Conservation (phyloP, 2,113 vertebrate species). For the Abramis brama region DNA sequence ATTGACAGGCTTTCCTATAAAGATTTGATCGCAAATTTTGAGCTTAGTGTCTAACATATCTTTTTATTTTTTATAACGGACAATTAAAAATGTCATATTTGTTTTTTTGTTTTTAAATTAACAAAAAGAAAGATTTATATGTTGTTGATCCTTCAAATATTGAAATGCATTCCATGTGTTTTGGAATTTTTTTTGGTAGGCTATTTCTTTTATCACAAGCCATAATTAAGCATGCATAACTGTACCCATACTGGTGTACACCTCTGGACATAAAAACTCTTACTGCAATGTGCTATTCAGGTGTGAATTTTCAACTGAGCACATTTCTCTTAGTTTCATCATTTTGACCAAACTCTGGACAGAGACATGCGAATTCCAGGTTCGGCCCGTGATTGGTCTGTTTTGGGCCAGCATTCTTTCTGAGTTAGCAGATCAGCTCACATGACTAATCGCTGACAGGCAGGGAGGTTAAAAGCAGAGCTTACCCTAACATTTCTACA, state of each 20-base stretch:
- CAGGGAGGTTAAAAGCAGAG: conserved; percentile 36
- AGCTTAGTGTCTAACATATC: background rate
- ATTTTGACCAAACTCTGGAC: conserved; percentile 58
- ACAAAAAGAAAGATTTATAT: background rate
- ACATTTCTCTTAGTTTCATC: conserved; percentile 75
- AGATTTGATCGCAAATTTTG: background rate
- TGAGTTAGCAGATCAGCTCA: conserved; percentile 46
- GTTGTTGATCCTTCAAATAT: background rate
- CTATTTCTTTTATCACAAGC: background rate
- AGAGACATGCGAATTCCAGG: conserved; percentile 54
- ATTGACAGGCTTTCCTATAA: background rate
- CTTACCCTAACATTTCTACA: conserved; percentile 52
- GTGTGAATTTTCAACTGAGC: background rate
- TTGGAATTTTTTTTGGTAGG: background rate
- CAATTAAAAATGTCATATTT: background rate
- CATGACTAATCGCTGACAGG: conserved; percentile 38
- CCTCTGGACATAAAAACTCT: background rate
- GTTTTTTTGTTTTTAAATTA: too few species aligned
- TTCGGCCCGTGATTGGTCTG: conserved; percentile 57
- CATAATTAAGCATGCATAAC: background rate
- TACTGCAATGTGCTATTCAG: background rate
- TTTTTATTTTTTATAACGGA: background rate
- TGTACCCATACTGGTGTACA: background rate
- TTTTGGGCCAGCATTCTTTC: conserved; percentile 11
- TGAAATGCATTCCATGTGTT: background rate